Evolutionary conservation across 2,797 vertebrate species (phyloP), one percentile per base, ranked within the genome.

Genomic region (Hippopotamyrus pictus): DNA sequence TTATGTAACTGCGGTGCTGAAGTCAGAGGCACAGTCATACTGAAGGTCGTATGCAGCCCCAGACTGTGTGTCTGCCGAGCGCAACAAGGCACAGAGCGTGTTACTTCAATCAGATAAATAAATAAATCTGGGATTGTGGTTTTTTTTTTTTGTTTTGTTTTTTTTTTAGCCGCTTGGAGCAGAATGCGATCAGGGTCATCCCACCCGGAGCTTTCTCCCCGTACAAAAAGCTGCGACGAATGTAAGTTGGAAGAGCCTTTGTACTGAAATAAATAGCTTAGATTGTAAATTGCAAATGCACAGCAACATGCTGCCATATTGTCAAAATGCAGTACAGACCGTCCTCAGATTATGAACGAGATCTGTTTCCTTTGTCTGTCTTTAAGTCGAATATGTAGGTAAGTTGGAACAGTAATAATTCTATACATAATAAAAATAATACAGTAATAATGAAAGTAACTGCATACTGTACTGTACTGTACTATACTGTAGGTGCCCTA

Each of bases 141-240:
- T 79, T 41, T 41, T n/a, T n/a, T 44, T 44, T 5, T 41, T n/a
- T n/a, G 2, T 12, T 89, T 92, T 91, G 17, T 54, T 54, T 54
- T 6, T 54, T 5, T n/a, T n/a, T 91, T 95, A 99, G 98, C 96
- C 98, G 98, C 90, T 94, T 99, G 95, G 98, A 99, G 93, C 98
- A 99, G 96, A 99, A 99, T 92, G 96, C 97, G 93, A 99, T 99
- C 96, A 99, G 98, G 96, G 96, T 97, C 93, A 99, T 99, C 92
- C 98, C 98, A 92, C 96, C 98, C 90, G 98, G 97, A 94, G 98
- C 98, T 90, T 99, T 99, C 95, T 97, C 98, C 86, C 97, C 98
- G 0, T 99, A 99, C 92, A 99, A 99, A 96, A 98, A 98, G 88
- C 96, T 99, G 92, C 95, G 98, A 94, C 97, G 98, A 96, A 99